A percentile compares a stretch with the other conserved stretches of the same genome.
Evolutionary conservation across 2,113 vertebrate genomes (phyloP).

Genomic region (Campylorhamphus procurvoides): DNA sequence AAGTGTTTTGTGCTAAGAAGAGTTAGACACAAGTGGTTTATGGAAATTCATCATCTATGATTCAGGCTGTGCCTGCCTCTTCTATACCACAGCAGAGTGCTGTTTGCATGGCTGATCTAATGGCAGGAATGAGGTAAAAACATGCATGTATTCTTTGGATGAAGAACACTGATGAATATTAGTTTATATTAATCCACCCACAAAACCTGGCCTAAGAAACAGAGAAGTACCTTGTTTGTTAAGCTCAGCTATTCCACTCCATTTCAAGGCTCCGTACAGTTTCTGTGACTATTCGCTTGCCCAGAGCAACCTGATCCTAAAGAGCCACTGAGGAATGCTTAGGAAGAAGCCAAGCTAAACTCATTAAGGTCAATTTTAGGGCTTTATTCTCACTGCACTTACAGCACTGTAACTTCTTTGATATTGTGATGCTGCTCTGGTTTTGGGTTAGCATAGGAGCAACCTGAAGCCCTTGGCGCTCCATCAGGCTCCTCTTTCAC

Average conservation of each 20-base stretch:
- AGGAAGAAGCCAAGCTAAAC: background rate
- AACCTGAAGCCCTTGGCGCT: background rate
- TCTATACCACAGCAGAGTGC: background rate
- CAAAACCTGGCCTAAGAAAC: background rate
- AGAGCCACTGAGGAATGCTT: background rate
- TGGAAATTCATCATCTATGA: background rate
- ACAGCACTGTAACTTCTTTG: background rate
- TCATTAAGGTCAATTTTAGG: background rate
- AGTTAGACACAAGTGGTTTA: background rate
- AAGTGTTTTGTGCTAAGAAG: background rate
- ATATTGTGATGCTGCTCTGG: background rate
- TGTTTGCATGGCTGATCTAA: background rate
- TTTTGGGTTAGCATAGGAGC: background rate
- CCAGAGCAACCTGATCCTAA: background rate
- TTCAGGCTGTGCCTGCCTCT: background rate
- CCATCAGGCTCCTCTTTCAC: background rate
- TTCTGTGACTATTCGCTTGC: background rate
- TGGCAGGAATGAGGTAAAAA: background rate
- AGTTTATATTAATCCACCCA: background rate
- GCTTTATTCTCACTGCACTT: background rate
- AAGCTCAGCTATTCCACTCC: background rate
- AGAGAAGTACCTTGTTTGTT: background rate
- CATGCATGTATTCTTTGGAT: fast-evolving
- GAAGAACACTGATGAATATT: background rate
- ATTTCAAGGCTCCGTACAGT: background rate